A percentile compares a stretch with the other conserved stretches of the same genome.
phyloP scores from a whole-genome alignment of 2,888 invertebrate species.

The Drosophila mercatorum region DNA sequence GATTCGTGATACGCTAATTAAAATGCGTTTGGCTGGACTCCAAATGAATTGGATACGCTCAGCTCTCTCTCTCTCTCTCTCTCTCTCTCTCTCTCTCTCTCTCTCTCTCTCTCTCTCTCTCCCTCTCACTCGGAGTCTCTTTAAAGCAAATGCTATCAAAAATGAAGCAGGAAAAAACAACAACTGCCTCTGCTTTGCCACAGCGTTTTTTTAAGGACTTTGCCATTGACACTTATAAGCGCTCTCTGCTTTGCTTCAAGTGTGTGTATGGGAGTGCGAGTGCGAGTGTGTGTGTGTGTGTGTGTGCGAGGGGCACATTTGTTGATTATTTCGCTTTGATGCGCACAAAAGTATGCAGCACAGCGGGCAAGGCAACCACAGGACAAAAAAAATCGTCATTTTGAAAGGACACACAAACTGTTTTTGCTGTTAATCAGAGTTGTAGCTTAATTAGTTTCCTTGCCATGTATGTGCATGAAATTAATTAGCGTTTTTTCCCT shows the following conservation, averaged over 20 bases:
- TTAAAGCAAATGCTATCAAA: conserved; percentile 25
- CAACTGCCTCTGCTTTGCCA: conserved; percentile 20
- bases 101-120: not conserved
- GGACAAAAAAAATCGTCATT: conserved; percentile 57
- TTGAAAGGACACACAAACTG: conserved; percentile 62
- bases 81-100: not conserved
- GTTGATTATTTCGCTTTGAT: conserved; percentile 78
- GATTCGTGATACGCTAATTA: conserved; percentile 64
- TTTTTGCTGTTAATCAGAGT: conserved; percentile 69
- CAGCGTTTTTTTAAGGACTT: conserved; percentile 41
- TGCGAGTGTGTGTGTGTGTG: conserved; percentile 33
- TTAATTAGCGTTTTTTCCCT: conserved; percentile 65
- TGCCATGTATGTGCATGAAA: conserved; percentile 63
- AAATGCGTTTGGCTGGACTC: conserved; percentile 54
- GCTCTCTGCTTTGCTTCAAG: conserved; percentile 23
- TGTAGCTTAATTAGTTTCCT: conserved; percentile 74
- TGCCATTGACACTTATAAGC: conserved; percentile 72
- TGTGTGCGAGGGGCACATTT: conserved; percentile 61
- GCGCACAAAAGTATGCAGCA: conserved; percentile 71
- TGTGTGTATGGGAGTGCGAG: conserved; percentile 7
- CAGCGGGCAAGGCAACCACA: conserved; percentile 23
- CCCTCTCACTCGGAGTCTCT: conserved; percentile 20
- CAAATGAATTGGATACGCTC: conserved; percentile 47
- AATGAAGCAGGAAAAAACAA: conserved; percentile 18
- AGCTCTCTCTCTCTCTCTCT: not conserved